These are phyloP conservation scores for Cheumatopsyche charites DNA, from an alignment of 1,140 invertebrate genomes.

Conservation along the genomic window DNA sequence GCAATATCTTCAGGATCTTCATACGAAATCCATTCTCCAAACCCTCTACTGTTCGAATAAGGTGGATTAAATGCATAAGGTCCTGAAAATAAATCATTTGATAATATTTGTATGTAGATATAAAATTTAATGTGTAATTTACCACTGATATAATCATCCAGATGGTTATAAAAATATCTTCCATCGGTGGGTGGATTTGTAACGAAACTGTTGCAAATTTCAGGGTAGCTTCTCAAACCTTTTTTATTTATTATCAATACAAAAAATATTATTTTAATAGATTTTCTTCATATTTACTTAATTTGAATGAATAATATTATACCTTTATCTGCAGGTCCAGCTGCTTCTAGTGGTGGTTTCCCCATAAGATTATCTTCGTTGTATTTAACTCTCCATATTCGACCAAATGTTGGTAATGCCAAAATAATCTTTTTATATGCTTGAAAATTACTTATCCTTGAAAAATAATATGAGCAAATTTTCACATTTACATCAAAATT, in stretches of 20 bases:
- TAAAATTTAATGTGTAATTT: conserved; percentile 73
- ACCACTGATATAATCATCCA: conserved; percentile 75
- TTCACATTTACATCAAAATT: too few species aligned
- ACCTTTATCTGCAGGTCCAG: conserved; percentile 62
- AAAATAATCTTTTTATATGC: conserved; percentile 79
- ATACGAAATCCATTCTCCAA: conserved; percentile 87
- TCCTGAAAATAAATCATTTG: conserved; percentile 58
- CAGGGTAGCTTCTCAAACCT: conserved; percentile 80
- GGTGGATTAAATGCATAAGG: conserved; percentile 76
- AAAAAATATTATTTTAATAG: too few species aligned
- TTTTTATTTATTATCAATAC: conserved; percentile 75
- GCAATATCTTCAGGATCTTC: conserved; percentile 86
- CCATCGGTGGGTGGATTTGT: conserved; percentile 67
- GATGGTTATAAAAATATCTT: conserved; percentile 66
- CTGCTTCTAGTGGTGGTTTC: conserved; percentile 71
- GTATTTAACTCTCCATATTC: conserved; percentile 83
- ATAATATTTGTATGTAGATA: background rate
- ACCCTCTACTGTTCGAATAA: conserved; percentile 68
- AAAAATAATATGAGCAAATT: too few species aligned
- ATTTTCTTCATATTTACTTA: too few species aligned
- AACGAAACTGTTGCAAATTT: conserved; percentile 78
- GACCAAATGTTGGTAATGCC: conserved; percentile 81
- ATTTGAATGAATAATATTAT: too few species aligned
- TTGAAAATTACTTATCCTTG: conserved; percentile 69
- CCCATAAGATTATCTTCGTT: conserved; percentile 74